A percentile compares a stretch with the other conserved stretches of the same genome.
phyloP scores from a whole-genome alignment of 2,888 invertebrate genomes.

The Acleris holmiana region DNA sequence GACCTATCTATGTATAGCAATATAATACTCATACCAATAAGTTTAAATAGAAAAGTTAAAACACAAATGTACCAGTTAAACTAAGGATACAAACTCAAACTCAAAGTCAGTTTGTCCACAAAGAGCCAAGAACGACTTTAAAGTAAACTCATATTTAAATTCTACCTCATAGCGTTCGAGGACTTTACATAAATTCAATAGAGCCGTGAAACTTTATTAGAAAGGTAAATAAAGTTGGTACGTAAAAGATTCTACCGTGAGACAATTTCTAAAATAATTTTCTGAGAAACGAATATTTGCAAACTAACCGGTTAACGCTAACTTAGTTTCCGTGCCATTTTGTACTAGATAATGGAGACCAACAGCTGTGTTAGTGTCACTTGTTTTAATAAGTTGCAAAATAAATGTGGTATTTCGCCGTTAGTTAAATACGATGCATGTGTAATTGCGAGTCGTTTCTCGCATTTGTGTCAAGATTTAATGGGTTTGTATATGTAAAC shows the following conservation, averaged over 20 bases:
- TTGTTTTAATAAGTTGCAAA: no score
- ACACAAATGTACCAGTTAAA: conserved; percentile 13
- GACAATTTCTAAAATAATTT: neutral
- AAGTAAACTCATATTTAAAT: conserved; percentile 35
- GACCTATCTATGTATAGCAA: no score
- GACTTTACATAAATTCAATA: conserved; percentile 28
- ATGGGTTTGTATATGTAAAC: no score
- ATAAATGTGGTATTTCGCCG: no score
- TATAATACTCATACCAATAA: no score
- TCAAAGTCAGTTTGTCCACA: conserved; percentile 23
- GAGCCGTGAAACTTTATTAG: conserved; percentile 20
- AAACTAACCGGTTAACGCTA: conserved; percentile 3
- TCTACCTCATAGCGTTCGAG: conserved; percentile 23
- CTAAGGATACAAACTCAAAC: conserved; percentile 16
- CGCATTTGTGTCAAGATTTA: no score
- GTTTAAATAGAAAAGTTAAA: no score
- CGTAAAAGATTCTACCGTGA: neutral
- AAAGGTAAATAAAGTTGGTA: neutral
- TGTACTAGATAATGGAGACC: neutral
- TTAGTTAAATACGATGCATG: no score
- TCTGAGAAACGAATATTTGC: neutral
- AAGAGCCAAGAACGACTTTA: conserved; percentile 21
- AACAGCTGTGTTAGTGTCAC: neutral
- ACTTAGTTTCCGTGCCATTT: neutral
- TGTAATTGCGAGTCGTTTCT: no score